Evolutionary conservation across 1,140 invertebrate genomes (phyloP), one percentile per base, ranked within the genome.

Genomic region (Eulimnadia texana): DNA sequence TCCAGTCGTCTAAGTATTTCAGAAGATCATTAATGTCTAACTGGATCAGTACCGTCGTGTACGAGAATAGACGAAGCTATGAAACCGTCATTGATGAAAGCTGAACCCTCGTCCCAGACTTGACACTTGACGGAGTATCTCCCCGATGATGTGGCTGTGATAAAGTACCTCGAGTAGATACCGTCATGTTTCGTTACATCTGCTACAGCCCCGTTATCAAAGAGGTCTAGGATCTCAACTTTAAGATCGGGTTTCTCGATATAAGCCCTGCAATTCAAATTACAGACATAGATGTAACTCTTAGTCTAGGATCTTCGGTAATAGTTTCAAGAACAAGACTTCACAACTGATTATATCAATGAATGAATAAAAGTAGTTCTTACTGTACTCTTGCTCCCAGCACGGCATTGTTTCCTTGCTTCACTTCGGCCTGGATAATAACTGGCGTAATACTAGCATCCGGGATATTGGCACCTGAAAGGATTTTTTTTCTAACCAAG

Each of bases 101-200:
- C 33, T 16, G 33, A 42, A 9, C 33, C 33, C 16, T 42, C 33
- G 33, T 42, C 33, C 33, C 33, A 42, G 16, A 67, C 61, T 25
- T 58, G 59, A 9, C 62, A 62, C 25, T 62, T 58, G 2, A 67
- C 66, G 24, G 61, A 60, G 58, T 67, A 67, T 9, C 66, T 60
- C 2, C 65, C 66, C 42, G 60, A 54, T 28, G 47, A 60, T 24
- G 56, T 67, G 16, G 65, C 58, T 28, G 58, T 50, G 20, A 65
- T 65, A 52, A 67, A 68, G 52, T 67, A 68, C 24, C 61, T 63
- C 25, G 67, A 61, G 28, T 68, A 68, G 25, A 68, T 64, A 13
- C 67, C 67, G 57, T 68, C 67, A 54, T 66, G 58, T 33, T 61
- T 62, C 2, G 42, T 53, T 6, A 62, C 61, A 57, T 68, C 67